Conservation (phyloP, 1,140 invertebrate species). For the Parasteatoda tepidariorum region DNA sequence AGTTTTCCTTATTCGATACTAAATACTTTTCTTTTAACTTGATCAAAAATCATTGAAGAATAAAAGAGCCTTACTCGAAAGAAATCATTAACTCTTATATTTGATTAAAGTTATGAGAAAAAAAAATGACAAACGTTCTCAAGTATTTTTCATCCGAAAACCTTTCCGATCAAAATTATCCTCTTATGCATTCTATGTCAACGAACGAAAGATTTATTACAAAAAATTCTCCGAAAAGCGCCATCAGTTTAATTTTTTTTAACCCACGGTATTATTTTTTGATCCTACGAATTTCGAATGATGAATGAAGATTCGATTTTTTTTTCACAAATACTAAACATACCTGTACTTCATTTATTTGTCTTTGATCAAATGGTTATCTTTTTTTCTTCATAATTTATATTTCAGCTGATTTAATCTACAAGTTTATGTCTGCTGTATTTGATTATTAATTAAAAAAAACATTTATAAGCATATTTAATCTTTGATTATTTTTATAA, state of each 20-base stretch:
- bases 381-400: no score
- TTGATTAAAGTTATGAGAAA: conserved; percentile 42
- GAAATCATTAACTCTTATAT: conserved; percentile 49
- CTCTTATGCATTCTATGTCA: conserved; percentile 56
- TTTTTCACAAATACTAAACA: conserved; percentile 58
- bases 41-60: no score
- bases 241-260: conserved; percentile 55
- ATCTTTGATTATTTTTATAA: no score
- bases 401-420: no score
- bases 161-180: conserved; percentile 59
- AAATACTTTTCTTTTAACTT: no score
- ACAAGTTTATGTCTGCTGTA: no score
- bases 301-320: conserved; percentile 52
- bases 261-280: conserved; percentile 46
- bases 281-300: conserved; percentile 29
- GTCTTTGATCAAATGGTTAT: neutral
- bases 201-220: conserved; percentile 56
- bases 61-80: conserved; percentile 1
- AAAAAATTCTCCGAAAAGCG: conserved; percentile 51
- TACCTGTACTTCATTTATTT: conserved; percentile 51
- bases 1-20: no score
- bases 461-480: no score
- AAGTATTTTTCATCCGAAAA: conserved; percentile 49
- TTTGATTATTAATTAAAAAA: no score
- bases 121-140: conserved; percentile 58